Conservation (phyloP, 2,888 invertebrate genomes). For the Ophion slaviceki region DNA sequence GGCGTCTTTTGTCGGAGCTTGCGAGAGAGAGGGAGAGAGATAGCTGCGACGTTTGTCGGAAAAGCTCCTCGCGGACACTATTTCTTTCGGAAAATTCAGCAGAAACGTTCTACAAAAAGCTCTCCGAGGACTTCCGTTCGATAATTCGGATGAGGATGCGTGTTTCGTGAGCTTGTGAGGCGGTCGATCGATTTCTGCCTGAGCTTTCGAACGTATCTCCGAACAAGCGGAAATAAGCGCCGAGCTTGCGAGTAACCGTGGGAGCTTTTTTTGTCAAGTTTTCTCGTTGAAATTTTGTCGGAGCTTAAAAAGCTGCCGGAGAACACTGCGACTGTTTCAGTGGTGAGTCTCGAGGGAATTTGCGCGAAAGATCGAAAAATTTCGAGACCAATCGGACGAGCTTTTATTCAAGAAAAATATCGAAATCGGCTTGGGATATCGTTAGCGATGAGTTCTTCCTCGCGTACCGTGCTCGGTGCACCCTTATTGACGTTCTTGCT, state of each 20-base stretch:
- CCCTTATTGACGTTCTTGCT: not conserved
- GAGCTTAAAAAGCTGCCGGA: too few relatives aligned
- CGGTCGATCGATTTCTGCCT: not conserved
- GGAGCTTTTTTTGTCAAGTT: not conserved
- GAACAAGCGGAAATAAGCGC: not conserved
- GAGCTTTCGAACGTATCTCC: not conserved
- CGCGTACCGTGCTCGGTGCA: not conserved
- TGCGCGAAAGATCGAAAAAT: too few relatives aligned
- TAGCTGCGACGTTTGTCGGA: constrained; percentile 22
- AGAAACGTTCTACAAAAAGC: not conserved
- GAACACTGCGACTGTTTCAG: too few relatives aligned
- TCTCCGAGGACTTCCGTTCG: not conserved
- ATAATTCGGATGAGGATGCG: not conserved
- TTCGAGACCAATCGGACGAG: too few relatives aligned
- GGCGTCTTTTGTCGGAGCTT: constrained; percentile 25
- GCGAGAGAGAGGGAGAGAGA: constrained; percentile 52
- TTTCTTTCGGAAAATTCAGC: not conserved
- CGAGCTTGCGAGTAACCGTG: not conserved
- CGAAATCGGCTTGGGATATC: not conserved
- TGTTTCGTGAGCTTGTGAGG: not conserved
- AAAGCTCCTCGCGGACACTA: not conserved
- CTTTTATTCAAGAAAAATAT: not conserved
- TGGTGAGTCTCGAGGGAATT: too few relatives aligned
- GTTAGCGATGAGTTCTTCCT: not conserved
- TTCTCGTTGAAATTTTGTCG: not conserved